These are phyloP conservation scores for Ceratina calcarata DNA, from an alignment of 1,140 invertebrate species.

Conservation along the genomic window DNA sequence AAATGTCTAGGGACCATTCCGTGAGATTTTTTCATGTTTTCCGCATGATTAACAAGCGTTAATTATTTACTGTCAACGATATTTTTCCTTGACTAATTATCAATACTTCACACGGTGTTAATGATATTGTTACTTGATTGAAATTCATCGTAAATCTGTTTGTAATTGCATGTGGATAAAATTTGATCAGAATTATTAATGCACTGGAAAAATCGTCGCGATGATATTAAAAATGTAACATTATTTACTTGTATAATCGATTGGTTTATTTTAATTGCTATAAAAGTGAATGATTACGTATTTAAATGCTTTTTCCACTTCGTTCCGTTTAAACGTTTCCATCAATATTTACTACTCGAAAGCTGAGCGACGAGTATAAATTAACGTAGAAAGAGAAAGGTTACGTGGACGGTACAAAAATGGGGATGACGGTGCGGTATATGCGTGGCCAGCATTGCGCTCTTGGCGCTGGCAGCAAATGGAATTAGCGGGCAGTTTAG, in stretches of 20 bases:
- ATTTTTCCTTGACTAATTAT: too few relatives aligned
- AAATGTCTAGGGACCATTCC: background rate
- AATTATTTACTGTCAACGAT: background rate
- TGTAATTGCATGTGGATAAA: too few relatives aligned
- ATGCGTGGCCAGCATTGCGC: background rate
- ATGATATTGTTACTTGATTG: too few relatives aligned
- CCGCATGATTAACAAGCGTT: background rate
- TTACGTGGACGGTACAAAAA: background rate
- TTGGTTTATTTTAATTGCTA: too few relatives aligned
- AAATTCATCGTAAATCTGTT: too few relatives aligned
- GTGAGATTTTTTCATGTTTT: background rate
- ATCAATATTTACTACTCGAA: constrained; percentile 1
- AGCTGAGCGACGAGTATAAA: constrained; percentile 9
- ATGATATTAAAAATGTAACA: too few relatives aligned
- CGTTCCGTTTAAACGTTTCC: constrained; percentile 6
- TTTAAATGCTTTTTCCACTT: background rate
- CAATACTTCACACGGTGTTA: too few relatives aligned
- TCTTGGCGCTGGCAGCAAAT: constrained; percentile 60
- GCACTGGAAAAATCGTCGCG: too few relatives aligned
- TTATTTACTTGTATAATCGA: too few relatives aligned
- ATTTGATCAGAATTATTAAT: too few relatives aligned
- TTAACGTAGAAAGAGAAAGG: constrained; percentile 15
- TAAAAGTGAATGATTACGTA: too few relatives aligned
- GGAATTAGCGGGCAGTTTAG: constrained; percentile 72
- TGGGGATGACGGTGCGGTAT: background rate